A percentile compares a stretch with the other conserved stretches of the same genome.
Evolutionary conservation across 2,113 vertebrate genomes (phyloP).

Genomic region (Dicaeum eximium): DNA sequence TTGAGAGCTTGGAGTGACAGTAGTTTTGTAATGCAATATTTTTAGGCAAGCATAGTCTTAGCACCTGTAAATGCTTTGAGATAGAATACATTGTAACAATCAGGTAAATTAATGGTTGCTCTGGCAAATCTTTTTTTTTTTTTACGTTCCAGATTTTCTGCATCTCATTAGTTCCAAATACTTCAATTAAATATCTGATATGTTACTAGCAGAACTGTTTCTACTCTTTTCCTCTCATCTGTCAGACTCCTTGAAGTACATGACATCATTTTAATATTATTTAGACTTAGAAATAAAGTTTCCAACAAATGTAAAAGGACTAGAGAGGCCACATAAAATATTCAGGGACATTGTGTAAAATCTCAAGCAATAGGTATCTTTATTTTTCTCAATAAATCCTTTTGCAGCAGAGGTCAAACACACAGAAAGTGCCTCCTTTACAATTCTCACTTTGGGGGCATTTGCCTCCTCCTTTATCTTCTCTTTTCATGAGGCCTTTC

Average conservation of each 20-base stretch:
- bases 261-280: not conserved
- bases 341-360: not conserved
- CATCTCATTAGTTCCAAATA: not conserved
- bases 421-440: not conserved
- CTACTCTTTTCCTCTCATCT: not conserved
- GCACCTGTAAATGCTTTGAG: not conserved
- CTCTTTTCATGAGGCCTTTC: not conserved
- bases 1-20: not conserved
- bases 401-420: not conserved
- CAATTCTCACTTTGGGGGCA: not conserved
- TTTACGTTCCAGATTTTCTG: not conserved
- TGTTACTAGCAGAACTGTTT: not conserved
- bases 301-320: not conserved
- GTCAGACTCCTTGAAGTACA: not conserved
- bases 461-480: not conserved
- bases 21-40: not conserved
- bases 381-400: not conserved
- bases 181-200: not conserved
- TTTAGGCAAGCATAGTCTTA: not conserved
- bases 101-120: not conserved
- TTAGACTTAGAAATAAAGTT: not conserved
- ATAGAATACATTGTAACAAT: not conserved
- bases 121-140: not conserved
- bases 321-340: not conserved
- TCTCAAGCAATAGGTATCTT: not conserved